These are phyloP conservation scores for Coecobrya sp. DNA, from an alignment of 2,888 invertebrate species.

Conservation along the genomic window DNA sequence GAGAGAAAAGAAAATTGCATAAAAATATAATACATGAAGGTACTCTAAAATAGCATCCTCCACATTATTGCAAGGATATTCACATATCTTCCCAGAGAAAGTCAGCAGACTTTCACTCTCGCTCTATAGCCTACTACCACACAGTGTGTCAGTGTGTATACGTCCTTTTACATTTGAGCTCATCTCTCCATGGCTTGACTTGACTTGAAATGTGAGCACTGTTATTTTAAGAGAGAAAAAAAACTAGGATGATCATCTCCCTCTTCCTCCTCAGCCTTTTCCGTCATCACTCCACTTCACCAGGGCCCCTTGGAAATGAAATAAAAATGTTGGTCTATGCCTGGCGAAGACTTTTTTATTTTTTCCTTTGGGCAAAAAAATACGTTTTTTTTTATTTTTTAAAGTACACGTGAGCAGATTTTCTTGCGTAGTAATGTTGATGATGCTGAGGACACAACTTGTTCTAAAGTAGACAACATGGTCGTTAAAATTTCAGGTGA, in stretches of 20 bases:
- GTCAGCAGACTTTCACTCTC: not conserved
- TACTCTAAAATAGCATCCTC: not conserved
- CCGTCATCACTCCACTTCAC: not conserved
- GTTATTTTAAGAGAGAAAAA: conserved; percentile 24
- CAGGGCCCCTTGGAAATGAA: not conserved
- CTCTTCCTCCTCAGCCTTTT: not conserved
- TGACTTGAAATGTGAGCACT: conserved; percentile 7
- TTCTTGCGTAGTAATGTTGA: not conserved
- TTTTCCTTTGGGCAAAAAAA: not conserved
- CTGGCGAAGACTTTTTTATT: not conserved
- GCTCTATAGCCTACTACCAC: not conserved
- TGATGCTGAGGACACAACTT: not conserved
- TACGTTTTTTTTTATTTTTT: not conserved
- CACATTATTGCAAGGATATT: not conserved
- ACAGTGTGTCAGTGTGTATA: not conserved
- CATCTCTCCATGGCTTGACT: not conserved
- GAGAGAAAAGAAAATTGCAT: not conserved
- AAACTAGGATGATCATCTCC: not conserved
- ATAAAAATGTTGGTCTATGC: not conserved
- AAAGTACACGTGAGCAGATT: not conserved
- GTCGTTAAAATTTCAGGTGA: conserved; percentile 34
- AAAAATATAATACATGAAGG: not conserved
- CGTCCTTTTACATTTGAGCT: conserved; percentile 2
- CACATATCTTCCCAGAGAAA: not conserved
- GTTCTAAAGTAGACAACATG: not conserved